A percentile compares a stretch with the other conserved stretches of the same genome.
phyloP scores from a whole-genome alignment of 2,113 vertebrate genomes.

The Hydrolagus affinis region DNA sequence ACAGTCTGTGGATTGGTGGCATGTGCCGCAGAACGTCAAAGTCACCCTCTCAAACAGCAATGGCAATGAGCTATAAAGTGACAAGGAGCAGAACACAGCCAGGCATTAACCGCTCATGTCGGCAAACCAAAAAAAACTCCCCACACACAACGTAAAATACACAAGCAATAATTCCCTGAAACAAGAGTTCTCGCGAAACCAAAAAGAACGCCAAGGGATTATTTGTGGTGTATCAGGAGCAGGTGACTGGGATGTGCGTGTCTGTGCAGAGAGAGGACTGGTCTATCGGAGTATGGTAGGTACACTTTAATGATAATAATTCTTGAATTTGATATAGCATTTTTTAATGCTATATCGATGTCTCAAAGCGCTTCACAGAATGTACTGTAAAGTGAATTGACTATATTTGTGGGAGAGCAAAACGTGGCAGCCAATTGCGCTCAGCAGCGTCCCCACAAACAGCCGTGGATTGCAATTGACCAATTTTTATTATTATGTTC shows the following conservation, averaged over 20 bases:
- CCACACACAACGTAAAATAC: not conserved
- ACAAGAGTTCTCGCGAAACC: not conserved
- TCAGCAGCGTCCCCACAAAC: no score
- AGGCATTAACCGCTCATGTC: slow-evolving; percentile 16
- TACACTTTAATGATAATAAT: no score
- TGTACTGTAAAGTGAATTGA: no score
- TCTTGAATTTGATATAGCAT: no score
- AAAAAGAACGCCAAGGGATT: not conserved
- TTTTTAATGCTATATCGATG: no score
- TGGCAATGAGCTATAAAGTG: not conserved
- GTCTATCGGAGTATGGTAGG: not conserved
- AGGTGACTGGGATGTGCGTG: not conserved
- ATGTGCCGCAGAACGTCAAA: slow-evolving; percentile 17
- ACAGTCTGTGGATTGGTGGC: not conserved
- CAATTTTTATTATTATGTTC: no score
- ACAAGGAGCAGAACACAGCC: not conserved
- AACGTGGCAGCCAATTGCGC: no score
- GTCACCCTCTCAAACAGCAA: slow-evolving; percentile 12
- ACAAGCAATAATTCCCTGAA: not conserved
- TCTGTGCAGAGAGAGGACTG: not conserved
- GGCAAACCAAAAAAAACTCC: not conserved
- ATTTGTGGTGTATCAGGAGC: not conserved
- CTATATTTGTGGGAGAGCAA: no score
- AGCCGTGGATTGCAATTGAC: no score
- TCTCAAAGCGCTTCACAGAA: no score